phyloP scores from a whole-genome alignment of 2,113 vertebrate genomes.

The Hepsetus odoe region DNA sequence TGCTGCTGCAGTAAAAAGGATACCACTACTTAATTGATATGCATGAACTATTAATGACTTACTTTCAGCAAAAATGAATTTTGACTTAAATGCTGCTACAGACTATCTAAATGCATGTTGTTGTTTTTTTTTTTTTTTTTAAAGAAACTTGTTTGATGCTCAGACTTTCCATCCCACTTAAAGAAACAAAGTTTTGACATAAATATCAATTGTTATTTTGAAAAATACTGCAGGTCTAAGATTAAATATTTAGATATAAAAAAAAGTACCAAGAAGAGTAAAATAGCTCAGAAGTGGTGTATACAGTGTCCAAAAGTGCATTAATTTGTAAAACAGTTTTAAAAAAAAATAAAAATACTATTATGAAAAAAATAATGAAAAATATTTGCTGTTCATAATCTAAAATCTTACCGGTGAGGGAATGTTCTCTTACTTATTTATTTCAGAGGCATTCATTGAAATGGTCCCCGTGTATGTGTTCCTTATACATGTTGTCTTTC shows the following conservation, averaged over 20 bases:
- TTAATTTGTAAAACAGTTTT: neutral
- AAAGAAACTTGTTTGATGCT: slow-evolving; percentile 18
- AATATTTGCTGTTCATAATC: slow-evolving; percentile 21
- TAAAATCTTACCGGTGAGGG: slow-evolving; percentile 37
- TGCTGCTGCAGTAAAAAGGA: slow-evolving; percentile 47
- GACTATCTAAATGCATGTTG: neutral
- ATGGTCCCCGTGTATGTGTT: slow-evolving; percentile 46
- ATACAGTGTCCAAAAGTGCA: slow-evolving; percentile 14
- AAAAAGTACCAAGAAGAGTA: neutral
- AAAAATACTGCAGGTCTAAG: slow-evolving; percentile 26
- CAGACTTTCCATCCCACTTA: slow-evolving; percentile 4
- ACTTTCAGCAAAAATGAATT: slow-evolving; percentile 18
- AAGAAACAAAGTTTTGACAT: slow-evolving; percentile 11
- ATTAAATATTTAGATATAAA: slow-evolving; percentile 42
- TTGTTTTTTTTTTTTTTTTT: neutral
- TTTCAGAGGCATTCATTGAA: slow-evolving; percentile 36
- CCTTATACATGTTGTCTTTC: slow-evolving; percentile 34
- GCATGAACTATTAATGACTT: neutral
- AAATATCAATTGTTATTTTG: neutral
- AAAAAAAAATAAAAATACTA: neutral
- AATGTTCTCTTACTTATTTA: slow-evolving; percentile 49
- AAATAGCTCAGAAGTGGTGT: neutral
- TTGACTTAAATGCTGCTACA: slow-evolving; percentile 7
- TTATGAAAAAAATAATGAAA: neutral
- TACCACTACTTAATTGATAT: slow-evolving; percentile 17